Conservation (phyloP, 2,888 invertebrate genomes). For the Cryptophagus acutangulus region DNA sequence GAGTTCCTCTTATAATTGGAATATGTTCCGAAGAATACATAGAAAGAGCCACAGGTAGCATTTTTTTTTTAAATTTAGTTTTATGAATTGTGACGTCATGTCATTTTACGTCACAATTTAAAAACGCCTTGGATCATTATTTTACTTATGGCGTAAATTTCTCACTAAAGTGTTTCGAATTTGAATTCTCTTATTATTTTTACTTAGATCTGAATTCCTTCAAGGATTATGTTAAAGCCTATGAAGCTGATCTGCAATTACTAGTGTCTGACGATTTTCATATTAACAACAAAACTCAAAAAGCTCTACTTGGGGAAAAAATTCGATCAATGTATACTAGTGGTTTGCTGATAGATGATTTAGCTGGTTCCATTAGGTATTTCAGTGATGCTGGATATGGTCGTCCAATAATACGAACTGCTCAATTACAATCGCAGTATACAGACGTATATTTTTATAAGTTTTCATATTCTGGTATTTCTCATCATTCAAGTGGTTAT, state of each 20-base stretch:
- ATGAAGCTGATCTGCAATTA: background rate
- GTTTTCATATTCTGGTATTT: conserved; percentile 30
- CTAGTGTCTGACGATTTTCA: conserved; percentile 9
- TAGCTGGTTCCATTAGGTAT: conserved; percentile 13
- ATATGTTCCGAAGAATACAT: conserved; percentile 22
- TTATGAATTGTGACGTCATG: too few relatives aligned
- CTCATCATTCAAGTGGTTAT: too few relatives aligned
- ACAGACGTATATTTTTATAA: conserved; percentile 28
- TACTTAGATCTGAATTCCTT: background rate
- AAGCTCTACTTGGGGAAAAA: conserved; percentile 13
- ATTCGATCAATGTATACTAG: conserved; percentile 24
- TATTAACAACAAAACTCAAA: conserved; percentile 14
- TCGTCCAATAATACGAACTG: background rate
- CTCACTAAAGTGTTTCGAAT: background rate
- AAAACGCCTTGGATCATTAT: too few relatives aligned
- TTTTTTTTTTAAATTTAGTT: too few relatives aligned
- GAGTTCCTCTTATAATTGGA: conserved; percentile 23
- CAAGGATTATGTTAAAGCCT: background rate
- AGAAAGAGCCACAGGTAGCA: conserved; percentile 12
- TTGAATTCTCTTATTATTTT: background rate
- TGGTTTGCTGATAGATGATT: conserved; percentile 16
- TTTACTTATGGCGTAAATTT: too few relatives aligned
- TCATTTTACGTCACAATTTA: too few relatives aligned
- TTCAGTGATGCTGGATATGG: background rate
- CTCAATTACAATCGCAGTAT: conserved; percentile 1